Evolutionary conservation across 2,888 invertebrate genomes (phyloP), one percentile per base, ranked within the genome.

Genomic region (Callimorpha dominula): DNA sequence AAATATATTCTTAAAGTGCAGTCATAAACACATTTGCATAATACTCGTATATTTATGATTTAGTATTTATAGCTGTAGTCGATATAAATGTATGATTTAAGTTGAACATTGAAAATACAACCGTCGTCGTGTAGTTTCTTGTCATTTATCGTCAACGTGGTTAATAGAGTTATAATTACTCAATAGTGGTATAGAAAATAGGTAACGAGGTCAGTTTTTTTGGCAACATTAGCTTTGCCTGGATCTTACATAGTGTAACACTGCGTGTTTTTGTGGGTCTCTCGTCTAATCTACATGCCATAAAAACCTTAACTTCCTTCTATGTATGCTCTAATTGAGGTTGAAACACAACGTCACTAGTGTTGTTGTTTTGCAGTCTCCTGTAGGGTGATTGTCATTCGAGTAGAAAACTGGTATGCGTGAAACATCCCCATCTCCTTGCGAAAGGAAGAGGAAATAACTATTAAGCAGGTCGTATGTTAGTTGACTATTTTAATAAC

Each of bases 51-150:
- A 83, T 87, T 86, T 86, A 86, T 83, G 82, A 78, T 81, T 80
- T 80, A 78, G 83, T 85, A 86, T 88, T 87, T 88, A 88, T 85
- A 83, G 80, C 76, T 73, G 73, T 78, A 77, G 78, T 68, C 86
- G 88, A 88, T 89, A 88, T 86, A 85, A 86, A 84, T 84, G 81
- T 78, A 78, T 88, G 89, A 88, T 89, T 90, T 88, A 89, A 80
- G 83, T 81, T 76, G 71, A 81, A 85, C 77, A 83, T 81, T 81
- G 81, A 82, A 82, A 83, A 83, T 86, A 82, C 76, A 77, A 81
- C 78, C 77, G 74, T 81, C 77, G 74, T 81, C 82, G 75, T 75
- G 74, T 82, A 82, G 76, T 86, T 87, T 84, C 86, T 80, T 79
- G 78, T 86, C 82, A 86, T 88, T 84, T 85, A 86, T 88, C 78